Evolutionary conservation across 2,113 vertebrate species (phyloP).

Genomic region (Promerops cafer): DNA sequence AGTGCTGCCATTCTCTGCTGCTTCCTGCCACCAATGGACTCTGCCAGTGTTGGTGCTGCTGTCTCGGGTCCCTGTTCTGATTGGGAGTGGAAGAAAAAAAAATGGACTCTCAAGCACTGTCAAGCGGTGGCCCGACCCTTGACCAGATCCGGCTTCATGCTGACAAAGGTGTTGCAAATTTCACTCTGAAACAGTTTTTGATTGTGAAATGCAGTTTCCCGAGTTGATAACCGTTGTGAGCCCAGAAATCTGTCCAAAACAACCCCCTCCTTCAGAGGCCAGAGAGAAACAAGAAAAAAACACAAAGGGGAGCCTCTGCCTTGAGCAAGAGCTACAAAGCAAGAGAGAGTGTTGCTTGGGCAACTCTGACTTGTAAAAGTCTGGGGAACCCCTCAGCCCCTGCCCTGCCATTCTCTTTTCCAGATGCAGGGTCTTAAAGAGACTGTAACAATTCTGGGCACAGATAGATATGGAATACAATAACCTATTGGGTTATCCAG

Average conservation of each 20-base stretch:
- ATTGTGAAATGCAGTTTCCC: not conserved
- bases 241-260: not conserved
- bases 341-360: not conserved
- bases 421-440: not conserved
- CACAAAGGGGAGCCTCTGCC: not conserved
- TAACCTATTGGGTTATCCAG: not conserved
- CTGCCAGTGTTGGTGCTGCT: not conserved
- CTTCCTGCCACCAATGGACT: not conserved
- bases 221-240: not conserved
- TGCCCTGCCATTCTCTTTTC: not conserved
- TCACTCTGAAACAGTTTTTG: not conserved
- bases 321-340: not conserved
- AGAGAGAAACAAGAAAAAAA: not conserved
- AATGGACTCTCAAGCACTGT: not conserved
- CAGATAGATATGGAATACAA: not conserved
- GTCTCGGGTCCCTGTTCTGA: not conserved
- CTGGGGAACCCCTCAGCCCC: not conserved
- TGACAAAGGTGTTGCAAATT: not conserved
- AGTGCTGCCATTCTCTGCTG: not conserved
- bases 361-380: not conserved
- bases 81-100: not conserved
- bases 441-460: not conserved
- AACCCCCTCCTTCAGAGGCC: not conserved
- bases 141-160: not conserved
- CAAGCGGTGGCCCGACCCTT: not conserved